Conservation (phyloP, 2,888 invertebrate genomes). For the Pristionchus maxplancki region DNA sequence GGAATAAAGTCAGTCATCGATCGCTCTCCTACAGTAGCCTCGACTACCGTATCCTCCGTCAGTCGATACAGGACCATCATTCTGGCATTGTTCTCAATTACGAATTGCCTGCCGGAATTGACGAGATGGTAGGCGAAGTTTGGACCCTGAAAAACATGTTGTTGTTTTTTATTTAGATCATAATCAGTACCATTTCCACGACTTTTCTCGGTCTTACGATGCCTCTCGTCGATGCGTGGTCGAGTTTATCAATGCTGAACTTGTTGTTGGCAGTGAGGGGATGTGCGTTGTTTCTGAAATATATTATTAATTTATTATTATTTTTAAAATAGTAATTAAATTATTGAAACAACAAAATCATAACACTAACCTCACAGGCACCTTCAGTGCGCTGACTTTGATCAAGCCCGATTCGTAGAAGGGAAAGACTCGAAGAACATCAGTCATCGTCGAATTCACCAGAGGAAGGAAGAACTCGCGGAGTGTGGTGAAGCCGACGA, state of each 20-base stretch:
- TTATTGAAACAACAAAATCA: neutral
- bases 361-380: neutral
- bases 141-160: neutral
- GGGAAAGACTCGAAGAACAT: neutral
- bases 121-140: conserved; percentile 34
- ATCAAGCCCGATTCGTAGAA: conserved; percentile 2
- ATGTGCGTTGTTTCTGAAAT: neutral
- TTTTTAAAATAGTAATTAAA: neutral
- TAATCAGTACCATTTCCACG: conserved; percentile 9
- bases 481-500: conserved; percentile 30
- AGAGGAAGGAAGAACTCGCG: conserved; percentile 35
- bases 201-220: conserved; percentile 35
- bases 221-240: neutral
- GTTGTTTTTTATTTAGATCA: neutral
- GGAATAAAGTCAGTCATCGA: neutral
- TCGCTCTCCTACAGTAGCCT: neutral
- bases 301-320: no score
- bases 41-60: neutral
- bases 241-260: neutral
- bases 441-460: neutral
- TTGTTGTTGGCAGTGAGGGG: neutral
- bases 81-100: neutral
- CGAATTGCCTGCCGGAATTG: neutral
- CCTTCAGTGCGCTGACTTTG: conserved; percentile 13
- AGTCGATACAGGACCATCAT: conserved; percentile 20